A percentile compares a stretch with the other conserved stretches of the same genome.
Conservation (phyloP, 2,888 invertebrate genomes). For the Limnephilus lunatus region DNA sequence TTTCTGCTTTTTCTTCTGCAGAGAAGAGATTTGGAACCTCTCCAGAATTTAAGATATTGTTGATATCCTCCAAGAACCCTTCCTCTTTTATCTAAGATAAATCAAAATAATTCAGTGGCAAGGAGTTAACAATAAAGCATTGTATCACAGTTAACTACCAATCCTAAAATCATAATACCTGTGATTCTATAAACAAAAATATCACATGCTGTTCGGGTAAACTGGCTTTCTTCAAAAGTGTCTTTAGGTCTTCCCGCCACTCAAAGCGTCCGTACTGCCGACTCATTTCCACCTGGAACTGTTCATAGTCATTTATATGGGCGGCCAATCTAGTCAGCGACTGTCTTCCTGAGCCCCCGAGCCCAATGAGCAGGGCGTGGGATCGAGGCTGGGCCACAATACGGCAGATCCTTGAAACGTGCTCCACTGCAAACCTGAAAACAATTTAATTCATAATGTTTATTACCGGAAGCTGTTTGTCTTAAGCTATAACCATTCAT, state of each 20-base stretch:
- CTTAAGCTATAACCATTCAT: too few species aligned
- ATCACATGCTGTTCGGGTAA: slow-evolving; percentile 79
- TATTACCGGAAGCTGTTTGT: too few species aligned
- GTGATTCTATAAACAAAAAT: slow-evolving; percentile 93
- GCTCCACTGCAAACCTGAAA: slow-evolving; percentile 93
- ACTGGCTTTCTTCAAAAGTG: slow-evolving; percentile 84
- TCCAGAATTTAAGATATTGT: slow-evolving; percentile 93
- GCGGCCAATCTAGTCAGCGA: slow-evolving; percentile 92
- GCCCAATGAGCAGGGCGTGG: slow-evolving; percentile 93
- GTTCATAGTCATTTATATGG: slow-evolving; percentile 95
- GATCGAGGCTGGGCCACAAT: slow-evolving; percentile 94
- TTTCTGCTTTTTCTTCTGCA: slow-evolving; percentile 91
- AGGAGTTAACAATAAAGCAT: too few species aligned
- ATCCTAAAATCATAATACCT: slow-evolving; percentile 75
- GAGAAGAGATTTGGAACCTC: slow-evolving; percentile 95
- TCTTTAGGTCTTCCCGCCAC: slow-evolving; percentile 95
- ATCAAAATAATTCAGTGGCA: too few species aligned
- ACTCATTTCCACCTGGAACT: slow-evolving; percentile 93
- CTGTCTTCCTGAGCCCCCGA: slow-evolving; percentile 95
- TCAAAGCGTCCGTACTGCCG: slow-evolving; percentile 89
- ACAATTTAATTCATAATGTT: neutral
- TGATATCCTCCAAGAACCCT: slow-evolving; percentile 94
- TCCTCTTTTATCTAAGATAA: slow-evolving; percentile 89
- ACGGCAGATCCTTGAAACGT: slow-evolving; percentile 92
- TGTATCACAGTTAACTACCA: too few species aligned